Evolutionary conservation across 92 coral and sea anemone species (phyloP), one percentile per base, ranked within the genome.

Genomic region (Bergia puertoricense): DNA sequence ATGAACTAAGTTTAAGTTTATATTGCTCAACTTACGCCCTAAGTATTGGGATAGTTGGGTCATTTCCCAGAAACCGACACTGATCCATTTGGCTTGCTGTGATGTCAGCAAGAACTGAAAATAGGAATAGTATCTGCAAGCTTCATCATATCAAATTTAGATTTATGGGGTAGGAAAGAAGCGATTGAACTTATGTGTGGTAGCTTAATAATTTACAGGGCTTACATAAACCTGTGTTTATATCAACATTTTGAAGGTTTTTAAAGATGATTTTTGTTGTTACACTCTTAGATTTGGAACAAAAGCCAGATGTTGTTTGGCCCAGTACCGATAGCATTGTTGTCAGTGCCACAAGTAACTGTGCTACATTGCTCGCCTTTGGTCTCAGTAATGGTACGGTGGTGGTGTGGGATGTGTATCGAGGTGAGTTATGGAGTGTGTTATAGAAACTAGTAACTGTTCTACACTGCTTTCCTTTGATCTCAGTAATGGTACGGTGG

Each of bases 281-380:
- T 59, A 0, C 36, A 38, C 73, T 76, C 37, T 75, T 79, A 97
- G 99, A 97, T 81, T 79, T 93, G 15, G 99, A 97, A 81, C 96
- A 90, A 40, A 97, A 97, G 83, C 95, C 99, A 78, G 99, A 97
- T 82, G 86, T 90, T 68, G 98, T 94, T 15, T 97, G 98, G 98
- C 95, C 98, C 22, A 90, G 91, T 51, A 89, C 98, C 6, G 85
- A 91, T 18, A 84, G 86, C 69, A 94, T 97, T 18, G 16, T 75
- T 76, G 84, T 88, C 48, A 97, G 99, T 84, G 89, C 91, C 44
- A 83, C 92, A 18, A 95, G 98, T 82, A 90, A 91, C 42, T 97
- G 99, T 88, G 90, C 89, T 62, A 88, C 94, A 38, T 83, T 92
- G 38, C 86, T 97, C 69, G 95, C 99, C 22, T 54, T 95, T 74